phyloP scores from a whole-genome alignment of 2,888 invertebrate genomes.

The Agrotis exclamationis region DNA sequence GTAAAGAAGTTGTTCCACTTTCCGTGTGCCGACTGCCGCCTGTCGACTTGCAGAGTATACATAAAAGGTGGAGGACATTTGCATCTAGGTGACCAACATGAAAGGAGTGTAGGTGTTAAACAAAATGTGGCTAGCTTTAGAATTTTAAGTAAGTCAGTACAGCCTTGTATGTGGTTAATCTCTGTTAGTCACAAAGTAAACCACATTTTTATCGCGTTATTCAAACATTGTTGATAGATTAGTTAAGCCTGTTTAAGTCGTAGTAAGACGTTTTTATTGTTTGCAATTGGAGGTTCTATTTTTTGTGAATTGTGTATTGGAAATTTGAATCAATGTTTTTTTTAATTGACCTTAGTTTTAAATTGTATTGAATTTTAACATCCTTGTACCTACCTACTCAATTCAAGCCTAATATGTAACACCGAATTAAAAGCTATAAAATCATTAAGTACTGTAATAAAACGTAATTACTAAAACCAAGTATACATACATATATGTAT shows the following conservation, averaged over 20 bases:
- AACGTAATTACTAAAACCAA: neutral
- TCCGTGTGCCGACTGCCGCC: conserved; percentile 44
- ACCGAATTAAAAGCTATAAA: neutral
- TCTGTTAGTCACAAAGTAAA: conserved; percentile 52
- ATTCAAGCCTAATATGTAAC: neutral
- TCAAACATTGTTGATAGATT: conserved; percentile 39
- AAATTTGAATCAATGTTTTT: neutral
- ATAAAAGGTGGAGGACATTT: conserved; percentile 79
- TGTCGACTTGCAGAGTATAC: conserved; percentile 62
- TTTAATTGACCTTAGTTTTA: neutral
- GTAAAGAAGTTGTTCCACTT: conserved; percentile 73
- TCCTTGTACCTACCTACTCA: neutral
- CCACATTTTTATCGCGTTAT: conserved; percentile 49
- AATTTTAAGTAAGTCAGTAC: conserved; percentile 55
- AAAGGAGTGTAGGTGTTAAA: conserved; percentile 77
- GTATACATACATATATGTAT: neutral
- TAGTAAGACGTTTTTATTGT: neutral
- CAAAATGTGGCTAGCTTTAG: conserved; percentile 57
- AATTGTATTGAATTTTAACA: neutral
- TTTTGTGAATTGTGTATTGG: neutral
- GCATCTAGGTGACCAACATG: conserved; percentile 80
- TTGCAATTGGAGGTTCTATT: neutral
- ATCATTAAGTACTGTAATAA: neutral
- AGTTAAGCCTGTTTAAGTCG: conserved; percentile 6
- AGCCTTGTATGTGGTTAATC: conserved; percentile 34